These are phyloP conservation scores for Nixonia krombeini DNA, from an alignment of 1,140 invertebrate species.

Conservation along the genomic window DNA sequence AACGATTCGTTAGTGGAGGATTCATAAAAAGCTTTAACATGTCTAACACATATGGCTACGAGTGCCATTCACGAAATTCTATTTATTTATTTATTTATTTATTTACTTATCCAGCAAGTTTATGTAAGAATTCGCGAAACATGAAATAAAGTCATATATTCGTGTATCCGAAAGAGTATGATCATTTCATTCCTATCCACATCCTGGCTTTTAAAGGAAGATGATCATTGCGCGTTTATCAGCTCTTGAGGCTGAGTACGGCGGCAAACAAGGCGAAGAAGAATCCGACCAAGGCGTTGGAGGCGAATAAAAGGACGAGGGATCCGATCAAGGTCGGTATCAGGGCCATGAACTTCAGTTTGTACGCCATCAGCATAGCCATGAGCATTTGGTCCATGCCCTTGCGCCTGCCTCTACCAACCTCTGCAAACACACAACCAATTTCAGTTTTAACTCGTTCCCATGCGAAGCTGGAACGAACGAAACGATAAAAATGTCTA, in stretches of 20 bases:
- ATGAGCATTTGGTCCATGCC: conserved; percentile 77
- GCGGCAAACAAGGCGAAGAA: conserved; percentile 86
- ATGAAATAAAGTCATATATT: conserved; percentile 55
- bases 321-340: conserved; percentile 83
- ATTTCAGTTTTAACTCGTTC: too few relatives aligned
- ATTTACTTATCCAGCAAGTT: conserved; percentile 43
- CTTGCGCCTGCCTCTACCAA: conserved; percentile 61
- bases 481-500: too few relatives aligned
- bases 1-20: too few relatives aligned
- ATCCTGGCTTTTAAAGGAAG: neutral
- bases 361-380: conserved; percentile 83
- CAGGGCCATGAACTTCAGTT: conserved; percentile 85
- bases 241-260: conserved; percentile 71
- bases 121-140: conserved; percentile 43
- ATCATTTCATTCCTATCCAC: neutral
- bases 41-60: conserved; percentile 30
- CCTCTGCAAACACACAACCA: conserved; percentile 33
- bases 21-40: conserved; percentile 19
- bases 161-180: conserved; percentile 30
- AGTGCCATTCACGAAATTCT: conserved; percentile 32
- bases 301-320: conserved; percentile 79
- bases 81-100: conserved; percentile 41
- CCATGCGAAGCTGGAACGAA: too few relatives aligned
- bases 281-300: conserved; percentile 84
- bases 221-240: conserved; percentile 17